Evolutionary conservation across 1,140 invertebrate genomes (phyloP), one percentile per base, ranked within the genome.

Genomic region (Acromyrmex heyeri): DNA sequence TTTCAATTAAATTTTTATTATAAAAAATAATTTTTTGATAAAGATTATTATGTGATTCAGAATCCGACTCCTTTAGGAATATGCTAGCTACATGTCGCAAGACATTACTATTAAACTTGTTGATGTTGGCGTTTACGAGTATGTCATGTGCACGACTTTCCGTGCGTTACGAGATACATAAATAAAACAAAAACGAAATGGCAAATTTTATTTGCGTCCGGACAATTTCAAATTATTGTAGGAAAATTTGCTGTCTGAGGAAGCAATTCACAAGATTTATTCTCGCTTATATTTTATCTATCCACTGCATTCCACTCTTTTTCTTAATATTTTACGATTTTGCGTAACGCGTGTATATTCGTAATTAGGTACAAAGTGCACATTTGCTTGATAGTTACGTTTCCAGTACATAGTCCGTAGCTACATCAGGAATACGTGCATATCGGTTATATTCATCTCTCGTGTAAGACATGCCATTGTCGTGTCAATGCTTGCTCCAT

Each of bases 381-480:
- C 14, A 21, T 48, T 59, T 8, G 24, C 8, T n/a, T 75, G 55
- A 10, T 14, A 44, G 14, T 30, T 27, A 44, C 1, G 34, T 34
- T 61, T 82, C 5, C 55, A 50, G 16, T 16, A 12, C n/a, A 34
- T 34, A 34, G 27, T 30, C 16, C 21, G 6, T 6, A 21, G 10
- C 38, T 21, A 7, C 34, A 50, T 50, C 38, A 34, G 24, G 38
- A 50, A 34, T 50, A 82, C 67, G 38, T 75, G 69, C 79, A 85
- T 88, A 91, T 90, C 90, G 65, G 27, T 79, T 77, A 65, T 86
- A 91, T 91, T 82, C 85, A 88, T 90, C 90, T 91, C 21, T 21
- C 65, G 88, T 82, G 90, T 88, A 87, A 77, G 77, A 91, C 85
- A 88, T 70, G 70, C 30, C 24, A 55, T 21, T 79, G 72, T 83